Conservation (phyloP, 2,797 vertebrate genomes). For the Chromis chromis region DNA sequence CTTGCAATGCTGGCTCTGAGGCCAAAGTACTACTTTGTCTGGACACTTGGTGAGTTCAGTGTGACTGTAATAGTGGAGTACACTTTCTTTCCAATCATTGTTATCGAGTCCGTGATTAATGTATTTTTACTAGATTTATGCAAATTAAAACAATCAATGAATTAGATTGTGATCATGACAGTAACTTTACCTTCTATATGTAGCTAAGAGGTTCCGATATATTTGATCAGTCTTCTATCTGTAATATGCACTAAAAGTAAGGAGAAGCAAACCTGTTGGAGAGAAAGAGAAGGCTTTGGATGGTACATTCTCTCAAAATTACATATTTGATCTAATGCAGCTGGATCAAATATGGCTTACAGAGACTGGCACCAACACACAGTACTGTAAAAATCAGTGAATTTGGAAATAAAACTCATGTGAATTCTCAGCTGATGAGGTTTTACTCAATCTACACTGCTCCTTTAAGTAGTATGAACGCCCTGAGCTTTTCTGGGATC, state of each 20-base stretch:
- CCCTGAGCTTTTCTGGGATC: conserved; percentile 4
- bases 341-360: no score
- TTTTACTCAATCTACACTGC: conserved; percentile 6
- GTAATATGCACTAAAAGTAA: neutral
- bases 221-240: neutral
- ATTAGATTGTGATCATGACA: no score
- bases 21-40: conserved; percentile 98
- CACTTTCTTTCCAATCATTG: neutral
- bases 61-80: neutral
- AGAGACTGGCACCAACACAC: no score
- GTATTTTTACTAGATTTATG: no score
- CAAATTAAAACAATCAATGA: no score
- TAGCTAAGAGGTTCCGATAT: no score
- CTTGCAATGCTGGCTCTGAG: conserved; percentile 93
- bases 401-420: neutral
- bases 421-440: neutral
- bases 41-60: conserved; percentile 92
- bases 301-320: neutral
- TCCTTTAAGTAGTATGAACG: conserved; percentile 15
- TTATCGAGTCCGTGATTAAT: no score
- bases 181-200: no score
- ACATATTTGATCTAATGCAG: neutral
- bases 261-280: no score
- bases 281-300: no score
- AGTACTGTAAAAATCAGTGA: no score